A percentile compares a stretch with the other conserved stretches of the same genome.
phyloP scores from a whole-genome alignment of 2,797 vertebrate genomes.

The Poeciliopsis paucimaculata region DNA sequence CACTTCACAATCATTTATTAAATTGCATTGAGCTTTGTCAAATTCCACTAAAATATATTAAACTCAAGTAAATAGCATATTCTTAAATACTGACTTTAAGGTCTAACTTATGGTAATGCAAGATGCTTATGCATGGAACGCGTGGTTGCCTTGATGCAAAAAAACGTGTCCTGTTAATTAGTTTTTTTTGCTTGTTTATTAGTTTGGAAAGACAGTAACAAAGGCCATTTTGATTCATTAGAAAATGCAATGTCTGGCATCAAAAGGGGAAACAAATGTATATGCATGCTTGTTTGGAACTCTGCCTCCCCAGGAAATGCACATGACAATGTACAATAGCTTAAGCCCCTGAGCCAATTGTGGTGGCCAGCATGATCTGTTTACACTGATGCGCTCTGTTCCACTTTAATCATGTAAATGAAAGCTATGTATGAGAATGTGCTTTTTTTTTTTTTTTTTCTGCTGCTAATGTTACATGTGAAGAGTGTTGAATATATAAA shows the following conservation, averaged over 20 bases:
- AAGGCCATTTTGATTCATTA: not conserved
- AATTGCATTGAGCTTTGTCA: not conserved
- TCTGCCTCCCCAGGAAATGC: slow-evolving; percentile 10
- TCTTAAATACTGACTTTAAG: not conserved
- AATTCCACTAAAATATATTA: not conserved
- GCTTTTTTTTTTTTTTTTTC: not conserved
- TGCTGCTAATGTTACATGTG: not conserved
- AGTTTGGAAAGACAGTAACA: not conserved
- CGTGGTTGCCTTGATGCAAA: not conserved
- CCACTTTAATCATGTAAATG: slow-evolving; percentile 18
- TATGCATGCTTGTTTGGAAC: slow-evolving; percentile 12
- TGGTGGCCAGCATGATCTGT: slow-evolving; percentile 19
- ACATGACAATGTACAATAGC: slow-evolving; percentile 40
- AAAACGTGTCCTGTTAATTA: not conserved
- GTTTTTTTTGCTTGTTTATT: not conserved
- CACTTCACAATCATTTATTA: not conserved
- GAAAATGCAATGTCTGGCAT: slow-evolving; percentile 3
- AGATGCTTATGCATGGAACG: not conserved
- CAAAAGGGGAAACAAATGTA: slow-evolving; percentile 2
- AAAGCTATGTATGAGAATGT: slow-evolving; percentile 4
- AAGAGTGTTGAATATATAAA: not conserved
- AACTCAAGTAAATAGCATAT: not conserved
- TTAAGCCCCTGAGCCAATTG: slow-evolving; percentile 15
- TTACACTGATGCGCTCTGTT: slow-evolving; percentile 13
- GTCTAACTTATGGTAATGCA: not conserved